These are phyloP conservation scores for Stenopsyche tienmushanensis DNA, from an alignment of 1,140 invertebrate genomes.

Conservation along the genomic window DNA sequence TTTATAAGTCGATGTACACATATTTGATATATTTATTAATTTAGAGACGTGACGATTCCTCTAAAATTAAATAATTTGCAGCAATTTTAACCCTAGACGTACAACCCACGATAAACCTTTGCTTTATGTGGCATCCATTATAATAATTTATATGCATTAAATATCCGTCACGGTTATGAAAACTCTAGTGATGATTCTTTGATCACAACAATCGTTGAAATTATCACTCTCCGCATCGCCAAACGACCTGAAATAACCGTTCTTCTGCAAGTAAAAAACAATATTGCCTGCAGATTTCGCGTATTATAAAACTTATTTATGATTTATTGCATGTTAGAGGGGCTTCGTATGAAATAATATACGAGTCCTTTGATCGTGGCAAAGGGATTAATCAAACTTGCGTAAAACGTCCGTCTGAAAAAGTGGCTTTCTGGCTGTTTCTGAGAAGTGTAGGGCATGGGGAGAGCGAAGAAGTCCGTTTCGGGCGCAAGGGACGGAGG, in stretches of 20 bases:
- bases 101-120: too few relatives aligned
- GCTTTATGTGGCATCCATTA: constrained; percentile 3
- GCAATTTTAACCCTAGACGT: too few relatives aligned
- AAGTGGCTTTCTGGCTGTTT: constrained; percentile 34
- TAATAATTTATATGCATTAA: constrained; percentile 24
- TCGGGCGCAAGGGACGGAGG: neutral
- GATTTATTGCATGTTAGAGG: too few relatives aligned
- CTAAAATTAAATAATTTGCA: too few relatives aligned
- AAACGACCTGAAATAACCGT: too few relatives aligned
- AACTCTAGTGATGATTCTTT: neutral
- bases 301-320: too few relatives aligned
- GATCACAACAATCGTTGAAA: neutral
- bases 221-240: neutral
- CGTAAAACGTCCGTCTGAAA: constrained; percentile 33
- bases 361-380: constrained; percentile 26
- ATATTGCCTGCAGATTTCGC: too few relatives aligned
- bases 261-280: too few relatives aligned
- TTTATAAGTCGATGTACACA: neutral
- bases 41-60: neutral
- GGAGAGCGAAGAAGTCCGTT: neutral
- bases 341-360: too few relatives aligned
- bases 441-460: constrained; percentile 10
- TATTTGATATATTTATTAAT: neutral
- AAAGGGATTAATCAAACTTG: constrained; percentile 40
- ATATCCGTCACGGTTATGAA: constrained; percentile 16